Evolutionary conservation across 2,888 invertebrate species (phyloP), one percentile per base, ranked within the genome.

Genomic region (Mythimna vitellina): DNA sequence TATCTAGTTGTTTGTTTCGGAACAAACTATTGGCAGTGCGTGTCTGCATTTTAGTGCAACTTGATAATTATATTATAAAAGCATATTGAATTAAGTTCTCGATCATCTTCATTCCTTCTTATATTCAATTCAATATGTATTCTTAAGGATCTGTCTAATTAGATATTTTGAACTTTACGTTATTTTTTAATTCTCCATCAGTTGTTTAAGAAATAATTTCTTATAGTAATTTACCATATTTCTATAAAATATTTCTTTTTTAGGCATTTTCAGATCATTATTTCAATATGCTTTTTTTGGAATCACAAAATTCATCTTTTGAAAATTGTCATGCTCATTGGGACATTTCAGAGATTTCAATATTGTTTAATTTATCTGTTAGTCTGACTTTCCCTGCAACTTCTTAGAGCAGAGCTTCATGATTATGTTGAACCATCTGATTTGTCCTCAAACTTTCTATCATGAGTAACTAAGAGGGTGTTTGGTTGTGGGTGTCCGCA

Each of bases 11-110:
- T 90, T 92, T 88, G 86, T 88, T 86, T 83, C 82, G 82, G 86
- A 90, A 92, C 89, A 90, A 92, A 89, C 89, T 85, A 93, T 94
- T 95, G 95, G 96, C 96, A 96, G 95, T 96, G 95, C 95, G 96
- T 96, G 96, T 96, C 96, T 96, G 96, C 96, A 96, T 96, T 94
- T 96, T 96, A 96, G 96, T 96, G 96, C 96, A 96, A 96, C 91
- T 95, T 94, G 93, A 92, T 90, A 89, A 89, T 70, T 82, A 75
- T 80, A 58, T 89, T 81, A 83, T 87, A 76, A 89, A 95, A 96
- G 96, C 96, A 96, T 96, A 96, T 96, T 96, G 96, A 95, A 93
- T 87, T 95, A 93, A 93, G 80, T 91, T 90, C 89, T 91, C 85
- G 75, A 69, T 80, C 74, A 1, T 66, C 56, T 66, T 76, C 69